Evolutionary conservation across 1,140 invertebrate species (phyloP), one percentile per base, ranked within the genome.

Genomic region (Pseudomyrmex dendroicus): DNA sequence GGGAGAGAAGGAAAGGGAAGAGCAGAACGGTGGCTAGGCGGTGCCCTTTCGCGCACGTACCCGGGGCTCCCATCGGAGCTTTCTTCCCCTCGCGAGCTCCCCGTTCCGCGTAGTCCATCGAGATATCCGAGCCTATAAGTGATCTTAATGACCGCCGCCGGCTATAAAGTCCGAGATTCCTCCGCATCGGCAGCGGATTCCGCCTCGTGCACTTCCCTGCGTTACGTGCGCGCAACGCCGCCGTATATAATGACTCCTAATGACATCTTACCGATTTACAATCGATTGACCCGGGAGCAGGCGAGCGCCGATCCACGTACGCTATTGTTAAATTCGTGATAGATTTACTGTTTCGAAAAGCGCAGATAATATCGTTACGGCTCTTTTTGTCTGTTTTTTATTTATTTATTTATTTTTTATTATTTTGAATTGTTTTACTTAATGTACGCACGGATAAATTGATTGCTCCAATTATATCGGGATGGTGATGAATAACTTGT

Each of bases 91-190:
- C 59, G 44, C 52, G 50, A 68, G 46, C 61, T 73, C 44, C 84
- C 70, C 44, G 76, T 70, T 80, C 62, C 46, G 59, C 80, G 66
- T 63, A 74, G 57, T 64, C 73, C n/a, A 63, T 84, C 63, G 74
- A 85, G 72, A 76, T 83, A 83, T 83, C 73, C 82, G 61, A 85
- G 70, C 57, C 82, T 77, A 82, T 82, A 83, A 85, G 72, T 84
- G 82, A 78, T 86, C 76, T 78, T 84, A 86, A 86, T 86, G 84
- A 84, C 50, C 68, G 83, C 83, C 67, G 57, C 52, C 35, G 78
- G 83, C 78, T 73, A 67, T 84, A 83, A 84, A 84, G 61, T 83
- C 67, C 68, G 44, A 68, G 63, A 83, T 72, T 84, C 68, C 78
- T 83, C 2, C 52, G 77, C 54, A 59, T 44, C 76, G 44, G 66